Evolutionary conservation across 2,888 invertebrate species (phyloP), one percentile per base, ranked within the genome.

Genomic region (Ariolimax columbianus): DNA sequence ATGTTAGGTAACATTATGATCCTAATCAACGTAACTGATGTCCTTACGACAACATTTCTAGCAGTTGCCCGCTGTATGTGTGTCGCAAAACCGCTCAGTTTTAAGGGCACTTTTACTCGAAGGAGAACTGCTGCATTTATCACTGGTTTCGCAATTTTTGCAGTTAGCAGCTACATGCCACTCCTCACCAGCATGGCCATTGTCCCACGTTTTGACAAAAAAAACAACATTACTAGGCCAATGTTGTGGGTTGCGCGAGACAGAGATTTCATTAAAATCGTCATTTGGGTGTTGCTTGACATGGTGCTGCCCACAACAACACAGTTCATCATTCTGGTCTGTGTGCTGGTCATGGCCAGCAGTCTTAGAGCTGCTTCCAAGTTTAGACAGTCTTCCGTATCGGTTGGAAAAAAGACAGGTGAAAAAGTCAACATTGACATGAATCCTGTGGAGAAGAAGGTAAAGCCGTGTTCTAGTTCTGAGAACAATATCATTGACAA

Each of bases 51-150:
- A 59, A 83, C 77, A 3, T 83, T 77, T 51, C 55, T 83, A 33
- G 83, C 83, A 47, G 68, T 83, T 14, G 77, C 77, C 14, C 66
- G 83, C 26, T 83, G 83, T 36, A 63, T 83, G 83, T 83, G 83
- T 63, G 70, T 83, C n/a, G 30, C 63, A 2, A 40, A 36, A 51
- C 77, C 83, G 0, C 77, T 83, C 4, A 33, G n/a, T 6, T 82
- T 82, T 72, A 73, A 75, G 33, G 11, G 63, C 43, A 26, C 66
- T 33, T 75, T 82, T 43, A 59, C 40, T n/a, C 9, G 30, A n/a
- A 70, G n/a, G 11, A 33, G 19, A 36, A n/a, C 75, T 1, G 33
- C 26, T n/a, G 0, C 17, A 0, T 6, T n/a, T 11, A 26, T 75
- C 30, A 3, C 19, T n/a, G 23, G 26, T 23, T 82, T 82, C n/a